Conservation (phyloP, 2,797 vertebrate genomes). For the Enteromius anoplus region DNA sequence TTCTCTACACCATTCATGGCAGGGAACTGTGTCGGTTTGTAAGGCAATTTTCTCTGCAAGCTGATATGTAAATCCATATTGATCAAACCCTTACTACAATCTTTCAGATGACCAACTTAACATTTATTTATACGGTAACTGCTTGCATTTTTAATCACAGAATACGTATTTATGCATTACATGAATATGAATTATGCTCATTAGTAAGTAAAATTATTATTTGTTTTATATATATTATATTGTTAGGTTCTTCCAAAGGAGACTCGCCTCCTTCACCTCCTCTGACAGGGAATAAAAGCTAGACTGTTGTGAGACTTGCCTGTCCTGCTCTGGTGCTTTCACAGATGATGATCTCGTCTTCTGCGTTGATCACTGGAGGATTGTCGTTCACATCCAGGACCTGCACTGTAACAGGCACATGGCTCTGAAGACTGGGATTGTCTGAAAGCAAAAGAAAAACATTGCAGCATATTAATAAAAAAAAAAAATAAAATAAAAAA, state of each 20-base stretch:
- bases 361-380: slow-evolving; percentile 85
- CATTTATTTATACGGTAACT: not conserved
- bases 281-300: not conserved
- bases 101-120: not conserved
- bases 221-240: too few relatives aligned
- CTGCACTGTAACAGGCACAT: slow-evolving; percentile 87
- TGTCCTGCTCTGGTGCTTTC: slow-evolving; percentile 92
- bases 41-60: not conserved
- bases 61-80: slow-evolving; percentile 18
- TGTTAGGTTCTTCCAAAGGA: not conserved
- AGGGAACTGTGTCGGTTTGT: not conserved
- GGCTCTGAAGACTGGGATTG: slow-evolving; percentile 87
- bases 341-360: slow-evolving; percentile 92
- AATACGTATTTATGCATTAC: not conserved
- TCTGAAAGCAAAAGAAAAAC: slow-evolving; percentile 76
- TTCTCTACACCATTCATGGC: slow-evolving; percentile 6
- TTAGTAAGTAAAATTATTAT: not conserved
- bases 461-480: not conserved
- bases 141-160: not conserved
- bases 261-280: not conserved
- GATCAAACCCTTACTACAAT: not conserved
- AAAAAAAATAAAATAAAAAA: too few relatives aligned
- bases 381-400: slow-evolving; percentile 97
- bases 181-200: not conserved
- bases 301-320: slow-evolving; percentile 74